Base-by-base conservation (phyloP, 1,140 invertebrate genomes). In the Solenopsis invicta region DNA sequence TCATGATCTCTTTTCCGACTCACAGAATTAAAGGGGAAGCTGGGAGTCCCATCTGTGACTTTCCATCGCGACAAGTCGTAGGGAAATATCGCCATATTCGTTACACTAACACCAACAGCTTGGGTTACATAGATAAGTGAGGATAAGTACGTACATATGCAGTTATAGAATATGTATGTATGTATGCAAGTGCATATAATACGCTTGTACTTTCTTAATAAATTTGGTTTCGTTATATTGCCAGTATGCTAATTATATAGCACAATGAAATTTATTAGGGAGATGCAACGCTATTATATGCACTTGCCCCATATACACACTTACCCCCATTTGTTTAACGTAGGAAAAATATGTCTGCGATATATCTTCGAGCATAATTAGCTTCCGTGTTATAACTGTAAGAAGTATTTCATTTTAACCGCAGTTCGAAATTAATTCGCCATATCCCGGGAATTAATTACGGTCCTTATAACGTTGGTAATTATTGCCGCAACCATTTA, bases 381-480 rank as follows among this genome's bases (percentile, higher is more conserved):
- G 54, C 54, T 84, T 61, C 69, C 69, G 56, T 50, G 80, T 84
- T 84, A 75, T 75, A 84, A 84, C 80, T 45, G 80, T 74, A 84
- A 84, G 80, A 84, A 84, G 80, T 84, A 75, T 84, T 84, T 84
- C 80, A 84, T 84, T 84, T 84, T 84, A 84, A 84, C 80, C 80
- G 80, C 80, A 61, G 41, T 84, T 84, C 69, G 80, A 84, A 84
- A 75, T 84, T 84, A 84, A 75, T 84, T 82, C 67, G 80, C 80
- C 67, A 24, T 74, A 67, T 67, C 74, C 37, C 41, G 45, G 80
- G 21, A 84, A 84, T 84, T 84, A 84, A 84, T 84, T 84, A 84
- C 80, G 54, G 67, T 29, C 50, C 69, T 84, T 84, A 74, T 74
- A 84, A 84, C 54, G 69, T 61, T 75, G 56, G 69, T 75, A 84